Percentiles rank a stretch among this genome's conserved stretches.
Conservation (phyloP, 2,888 invertebrate species). For the Phyllotreta cruciferae region DNA sequence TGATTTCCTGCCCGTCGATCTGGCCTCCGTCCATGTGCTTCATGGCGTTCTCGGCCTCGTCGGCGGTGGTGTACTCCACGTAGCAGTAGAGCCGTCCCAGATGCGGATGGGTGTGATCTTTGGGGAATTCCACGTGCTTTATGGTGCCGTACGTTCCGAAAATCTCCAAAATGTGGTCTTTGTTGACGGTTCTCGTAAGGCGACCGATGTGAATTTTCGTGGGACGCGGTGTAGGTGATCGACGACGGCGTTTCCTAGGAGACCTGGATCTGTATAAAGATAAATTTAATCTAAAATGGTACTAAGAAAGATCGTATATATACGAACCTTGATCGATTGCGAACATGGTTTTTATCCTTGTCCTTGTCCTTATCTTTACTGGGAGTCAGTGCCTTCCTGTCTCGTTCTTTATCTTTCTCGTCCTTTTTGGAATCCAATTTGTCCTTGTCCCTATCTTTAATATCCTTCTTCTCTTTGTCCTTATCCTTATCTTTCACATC, state of each 20-base stretch:
- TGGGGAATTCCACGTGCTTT: conserved; percentile 88
- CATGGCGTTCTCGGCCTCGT: conserved; percentile 98
- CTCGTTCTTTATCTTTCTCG: conserved; percentile 59
- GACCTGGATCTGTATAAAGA: conserved; percentile 63
- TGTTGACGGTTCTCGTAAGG: conserved; percentile 89
- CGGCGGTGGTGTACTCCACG: conserved; percentile 91
- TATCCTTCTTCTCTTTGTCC: conserved; percentile 53
- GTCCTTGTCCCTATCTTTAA: conserved; percentile 60
- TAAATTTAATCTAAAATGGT: not conserved
- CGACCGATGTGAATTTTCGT: conserved; percentile 94
- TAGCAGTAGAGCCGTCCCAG: conserved; percentile 94
- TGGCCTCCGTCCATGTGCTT: conserved; percentile 99
- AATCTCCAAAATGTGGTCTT: conserved; percentile 89
- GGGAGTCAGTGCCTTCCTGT: conserved; percentile 43
- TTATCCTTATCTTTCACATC: conserved; percentile 57
- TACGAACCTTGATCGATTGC: conserved; percentile 58
- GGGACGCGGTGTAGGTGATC: conserved; percentile 89
- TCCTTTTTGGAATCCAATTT: conserved; percentile 53
- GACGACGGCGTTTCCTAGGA: conserved; percentile 75
- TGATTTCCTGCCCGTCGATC: conserved; percentile 95
- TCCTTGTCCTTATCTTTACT: conserved; percentile 54
- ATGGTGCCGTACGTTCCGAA: conserved; percentile 88
- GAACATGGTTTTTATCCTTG: conserved; percentile 46
- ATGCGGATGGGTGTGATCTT: conserved; percentile 86
- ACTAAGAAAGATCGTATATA: conserved; percentile 20